phyloP scores from a whole-genome alignment of 1,140 invertebrate genomes.

The Drosophila varians region DNA sequence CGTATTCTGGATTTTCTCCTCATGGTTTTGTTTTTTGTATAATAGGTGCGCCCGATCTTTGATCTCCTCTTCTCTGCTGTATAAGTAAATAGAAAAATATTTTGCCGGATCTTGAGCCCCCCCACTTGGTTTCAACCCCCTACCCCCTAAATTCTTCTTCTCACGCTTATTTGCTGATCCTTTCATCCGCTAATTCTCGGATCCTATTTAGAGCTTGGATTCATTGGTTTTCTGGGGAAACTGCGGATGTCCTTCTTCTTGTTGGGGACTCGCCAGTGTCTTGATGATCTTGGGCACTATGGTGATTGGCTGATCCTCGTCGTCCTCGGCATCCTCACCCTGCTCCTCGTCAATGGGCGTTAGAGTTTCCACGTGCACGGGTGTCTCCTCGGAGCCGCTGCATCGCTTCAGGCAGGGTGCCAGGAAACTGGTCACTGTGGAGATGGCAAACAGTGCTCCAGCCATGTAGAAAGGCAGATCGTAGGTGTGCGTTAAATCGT shows the following conservation, averaged over 20 bases:
- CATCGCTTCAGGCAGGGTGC: slow-evolving; percentile 90
- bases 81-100: slow-evolving; percentile 62
- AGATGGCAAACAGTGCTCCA: slow-evolving; percentile 93
- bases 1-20: slow-evolving; percentile 7
- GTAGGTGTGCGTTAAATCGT: slow-evolving; percentile 93
- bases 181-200: neutral
- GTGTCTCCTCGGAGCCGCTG: slow-evolving; percentile 83
- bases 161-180: neutral
- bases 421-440: slow-evolving; percentile 93
- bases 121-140: slow-evolving; percentile 22
- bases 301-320: slow-evolving; percentile 88
- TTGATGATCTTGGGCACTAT: slow-evolving; percentile 88
- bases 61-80: slow-evolving; percentile 36
- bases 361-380: slow-evolving; percentile 88
- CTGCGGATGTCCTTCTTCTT: slow-evolving; percentile 56
- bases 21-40: slow-evolving; percentile 13
- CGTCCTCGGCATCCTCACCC: slow-evolving; percentile 90
- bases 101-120: slow-evolving; percentile 41
- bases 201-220: slow-evolving; percentile 74
- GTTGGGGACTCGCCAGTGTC: slow-evolving; percentile 86
- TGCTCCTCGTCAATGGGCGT: slow-evolving; percentile 92
- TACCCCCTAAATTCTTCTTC: slow-evolving; percentile 52
- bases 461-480: slow-evolving; percentile 96
- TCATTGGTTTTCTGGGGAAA: slow-evolving; percentile 58
- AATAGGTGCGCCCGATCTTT: slow-evolving; percentile 36